Evolutionary conservation across 2,797 vertebrate species (phyloP).

Genomic region (Tokudaia tokunoshimensis): DNA sequence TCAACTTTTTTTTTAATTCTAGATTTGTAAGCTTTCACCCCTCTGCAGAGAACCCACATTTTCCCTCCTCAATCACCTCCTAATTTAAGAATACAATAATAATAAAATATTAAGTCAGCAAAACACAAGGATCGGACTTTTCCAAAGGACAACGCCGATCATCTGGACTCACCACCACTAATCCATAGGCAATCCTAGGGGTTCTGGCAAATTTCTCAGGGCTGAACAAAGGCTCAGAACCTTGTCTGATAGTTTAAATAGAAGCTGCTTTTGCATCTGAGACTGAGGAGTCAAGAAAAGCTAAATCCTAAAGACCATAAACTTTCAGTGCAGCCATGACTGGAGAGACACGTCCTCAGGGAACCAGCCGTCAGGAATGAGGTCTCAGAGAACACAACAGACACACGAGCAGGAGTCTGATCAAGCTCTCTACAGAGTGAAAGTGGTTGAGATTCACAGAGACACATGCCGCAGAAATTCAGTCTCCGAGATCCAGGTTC

Average conservation of each 20-base stretch:
- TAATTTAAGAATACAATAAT: conserved; percentile 75
- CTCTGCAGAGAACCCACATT: conserved; percentile 51
- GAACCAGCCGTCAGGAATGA: background rate
- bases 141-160: conserved; percentile 22
- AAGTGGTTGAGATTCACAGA: background rate
- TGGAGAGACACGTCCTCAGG: background rate
- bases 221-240: background rate
- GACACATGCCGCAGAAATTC: background rate
- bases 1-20: conserved; percentile 64
- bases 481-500: background rate
- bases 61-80: conserved; percentile 66
- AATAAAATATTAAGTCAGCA: conserved; percentile 69
- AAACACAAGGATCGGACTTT: conserved; percentile 44
- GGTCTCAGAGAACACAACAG: background rate
- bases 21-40: conserved; percentile 76
- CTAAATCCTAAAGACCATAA: background rate
- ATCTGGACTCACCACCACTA: conserved; percentile 8
- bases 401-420: background rate
- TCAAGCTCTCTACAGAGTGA: background rate
- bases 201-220: background rate
- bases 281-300: background rate
- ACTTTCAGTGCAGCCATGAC: background rate
- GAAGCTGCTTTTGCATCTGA: conserved; percentile 26
- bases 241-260: background rate
- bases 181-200: background rate